A percentile compares a stretch with the other conserved stretches of the same genome.
Evolutionary conservation across 2,113 vertebrate genomes (phyloP).

Genomic region (Hippocampus guttulatus): DNA sequence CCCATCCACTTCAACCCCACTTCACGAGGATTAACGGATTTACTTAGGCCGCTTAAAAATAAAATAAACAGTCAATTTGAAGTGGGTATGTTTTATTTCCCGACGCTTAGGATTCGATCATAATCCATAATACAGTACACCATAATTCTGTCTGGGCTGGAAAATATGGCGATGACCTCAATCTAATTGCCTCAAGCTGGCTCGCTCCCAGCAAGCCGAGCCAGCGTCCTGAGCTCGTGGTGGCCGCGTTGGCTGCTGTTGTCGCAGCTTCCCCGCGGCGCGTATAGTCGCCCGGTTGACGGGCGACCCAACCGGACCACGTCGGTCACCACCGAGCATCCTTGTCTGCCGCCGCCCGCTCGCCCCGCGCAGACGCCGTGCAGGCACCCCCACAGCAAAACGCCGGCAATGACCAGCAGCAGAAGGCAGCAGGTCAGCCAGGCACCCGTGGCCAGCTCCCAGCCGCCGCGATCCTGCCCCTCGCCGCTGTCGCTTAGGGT

Average conservation of each 20-base stretch:
- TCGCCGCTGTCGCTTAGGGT: slow-evolving; percentile 65
- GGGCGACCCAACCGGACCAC: slow-evolving; percentile 9
- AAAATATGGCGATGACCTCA: slow-evolving; percentile 51
- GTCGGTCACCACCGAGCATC: slow-evolving; percentile 11
- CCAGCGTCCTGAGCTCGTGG: slow-evolving; percentile 48
- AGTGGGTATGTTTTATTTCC: slow-evolving; percentile 33
- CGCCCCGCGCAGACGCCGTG: slow-evolving; percentile 66
- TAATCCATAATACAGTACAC: neutral
- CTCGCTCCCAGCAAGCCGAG: slow-evolving; percentile 46
- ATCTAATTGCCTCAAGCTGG: slow-evolving; percentile 46
- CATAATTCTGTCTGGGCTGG: slow-evolving; percentile 18
- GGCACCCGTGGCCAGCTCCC: slow-evolving; percentile 78
- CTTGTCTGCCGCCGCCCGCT: slow-evolving; percentile 9
- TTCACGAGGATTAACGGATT: neutral
- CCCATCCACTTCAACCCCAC: neutral
- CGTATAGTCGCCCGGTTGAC: slow-evolving; percentile 17
- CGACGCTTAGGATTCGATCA: slow-evolving; percentile 28
- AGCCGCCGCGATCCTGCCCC: slow-evolving; percentile 57
- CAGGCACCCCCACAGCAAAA: slow-evolving; percentile 80
- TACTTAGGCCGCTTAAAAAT: neutral
- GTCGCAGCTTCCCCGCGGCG: slow-evolving; percentile 36
- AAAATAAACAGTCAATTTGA: neutral
- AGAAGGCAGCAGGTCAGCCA: slow-evolving; percentile 83
- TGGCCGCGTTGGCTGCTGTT: slow-evolving; percentile 55
- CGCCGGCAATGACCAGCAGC: slow-evolving; percentile 73